Evolutionary conservation across 2,113 vertebrate species (phyloP).

Genomic region (Chlamydotis undulata): DNA sequence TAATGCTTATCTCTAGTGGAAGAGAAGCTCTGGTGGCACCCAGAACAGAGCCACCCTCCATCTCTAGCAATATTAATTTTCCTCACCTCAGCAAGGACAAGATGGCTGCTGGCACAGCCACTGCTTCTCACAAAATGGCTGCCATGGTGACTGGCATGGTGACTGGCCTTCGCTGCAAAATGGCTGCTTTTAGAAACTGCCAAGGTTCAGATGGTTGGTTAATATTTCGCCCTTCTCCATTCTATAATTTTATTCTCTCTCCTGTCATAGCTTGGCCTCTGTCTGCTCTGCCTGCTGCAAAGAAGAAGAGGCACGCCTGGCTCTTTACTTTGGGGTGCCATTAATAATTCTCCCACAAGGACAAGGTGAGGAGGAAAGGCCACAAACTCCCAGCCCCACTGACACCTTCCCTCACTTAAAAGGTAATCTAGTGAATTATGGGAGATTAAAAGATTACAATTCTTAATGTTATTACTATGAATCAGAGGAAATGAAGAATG

Average conservation of each 20-base stretch:
- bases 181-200: neutral
- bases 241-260: neutral
- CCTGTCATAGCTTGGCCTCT: neutral
- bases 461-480: neutral
- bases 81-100: neutral
- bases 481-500: neutral
- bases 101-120: rapidly evolving
- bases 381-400: neutral
- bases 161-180: neutral
- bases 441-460: slow-evolving; percentile 20
- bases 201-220: neutral
- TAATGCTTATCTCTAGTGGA: neutral
- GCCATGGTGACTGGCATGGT: rapidly evolving
- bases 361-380: neutral
- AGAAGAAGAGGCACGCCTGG: neutral
- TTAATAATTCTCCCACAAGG: neutral
- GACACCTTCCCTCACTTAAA: neutral
- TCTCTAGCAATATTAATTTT: neutral
- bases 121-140: neutral
- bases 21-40: neutral
- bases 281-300: neutral
- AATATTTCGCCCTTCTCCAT: neutral
- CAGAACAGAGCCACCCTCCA: neutral
- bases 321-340: neutral
- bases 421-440: neutral